These are phyloP conservation scores for Pogonomyrmex barbatus DNA, from an alignment of 1,140 invertebrate genomes.

Conservation along the genomic window DNA sequence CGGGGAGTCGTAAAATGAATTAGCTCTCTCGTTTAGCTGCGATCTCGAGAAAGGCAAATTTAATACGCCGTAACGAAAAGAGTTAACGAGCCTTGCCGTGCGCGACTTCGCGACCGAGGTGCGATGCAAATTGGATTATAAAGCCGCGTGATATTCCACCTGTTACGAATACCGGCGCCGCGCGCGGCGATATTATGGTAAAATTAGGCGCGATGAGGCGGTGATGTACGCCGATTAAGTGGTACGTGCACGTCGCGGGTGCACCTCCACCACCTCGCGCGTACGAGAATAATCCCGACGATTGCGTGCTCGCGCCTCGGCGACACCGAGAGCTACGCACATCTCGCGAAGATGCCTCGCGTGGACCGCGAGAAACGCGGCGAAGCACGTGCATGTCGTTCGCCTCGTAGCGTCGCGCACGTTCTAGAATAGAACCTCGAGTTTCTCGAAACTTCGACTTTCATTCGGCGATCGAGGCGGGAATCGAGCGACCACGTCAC, in stretches of 20 bases:
- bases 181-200: background rate
- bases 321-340: background rate
- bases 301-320: background rate
- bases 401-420: background rate
- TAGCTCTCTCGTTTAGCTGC: constrained; percentile 32
- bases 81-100: constrained; percentile 37
- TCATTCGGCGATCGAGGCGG: background rate
- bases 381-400: background rate
- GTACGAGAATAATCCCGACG: constrained; percentile 47
- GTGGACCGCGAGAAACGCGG: background rate
- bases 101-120: constrained; percentile 8
- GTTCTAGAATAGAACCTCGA: background rate
- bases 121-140: constrained; percentile 36
- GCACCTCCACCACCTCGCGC: background rate
- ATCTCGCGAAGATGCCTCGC: background rate
- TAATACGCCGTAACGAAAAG: constrained; percentile 22
- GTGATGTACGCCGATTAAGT: background rate
- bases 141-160: constrained; percentile 30
- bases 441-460: constrained; percentile 3
- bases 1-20: background rate
- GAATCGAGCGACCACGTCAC: background rate
- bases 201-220: constrained; percentile 29
- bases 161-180: constrained; percentile 33
- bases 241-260: background rate
- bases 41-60: constrained; percentile 37